Conservation (phyloP, 2,797 vertebrate species). For the Scyliorhinus canicula region DNA sequence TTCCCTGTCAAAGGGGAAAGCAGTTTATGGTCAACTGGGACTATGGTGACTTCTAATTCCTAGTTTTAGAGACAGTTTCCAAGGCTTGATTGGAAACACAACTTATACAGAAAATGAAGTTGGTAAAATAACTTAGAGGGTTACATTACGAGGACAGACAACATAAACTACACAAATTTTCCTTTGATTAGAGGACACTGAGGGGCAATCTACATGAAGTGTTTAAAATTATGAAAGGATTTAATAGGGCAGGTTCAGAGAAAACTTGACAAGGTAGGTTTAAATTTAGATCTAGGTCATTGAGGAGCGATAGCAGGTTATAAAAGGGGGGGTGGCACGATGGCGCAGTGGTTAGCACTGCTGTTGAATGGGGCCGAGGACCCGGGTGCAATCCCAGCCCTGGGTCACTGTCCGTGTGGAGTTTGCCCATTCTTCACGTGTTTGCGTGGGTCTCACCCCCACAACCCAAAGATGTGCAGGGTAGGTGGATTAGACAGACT, state of each 20-base stretch:
- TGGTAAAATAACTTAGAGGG: not conserved
- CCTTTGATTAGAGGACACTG: not conserved
- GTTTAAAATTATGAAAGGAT: not conserved
- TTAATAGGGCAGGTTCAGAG: not conserved
- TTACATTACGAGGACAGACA: not conserved
- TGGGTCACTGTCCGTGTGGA: no score
- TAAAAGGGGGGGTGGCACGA: no score
- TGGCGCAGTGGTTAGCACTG: no score
- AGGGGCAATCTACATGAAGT: not conserved
- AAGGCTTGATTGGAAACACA: not conserved
- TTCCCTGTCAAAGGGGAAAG: no score
- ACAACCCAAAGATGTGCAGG: no score
- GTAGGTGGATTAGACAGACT: no score
- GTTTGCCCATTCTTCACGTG: no score
- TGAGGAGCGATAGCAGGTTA: not conserved
- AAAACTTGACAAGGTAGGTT: not conserved
- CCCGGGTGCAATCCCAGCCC: no score
- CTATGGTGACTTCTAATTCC: no score
- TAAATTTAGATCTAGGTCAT: not conserved
- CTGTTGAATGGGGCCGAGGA: no score
- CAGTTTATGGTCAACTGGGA: no score
- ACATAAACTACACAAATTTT: not conserved
- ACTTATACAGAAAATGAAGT: not conserved
- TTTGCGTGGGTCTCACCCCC: no score
- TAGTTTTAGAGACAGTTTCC: not conserved